Evolutionary conservation across 2,888 invertebrate genomes (phyloP), one percentile per base, ranked within the genome.

Genomic region (Atrina japonica): DNA sequence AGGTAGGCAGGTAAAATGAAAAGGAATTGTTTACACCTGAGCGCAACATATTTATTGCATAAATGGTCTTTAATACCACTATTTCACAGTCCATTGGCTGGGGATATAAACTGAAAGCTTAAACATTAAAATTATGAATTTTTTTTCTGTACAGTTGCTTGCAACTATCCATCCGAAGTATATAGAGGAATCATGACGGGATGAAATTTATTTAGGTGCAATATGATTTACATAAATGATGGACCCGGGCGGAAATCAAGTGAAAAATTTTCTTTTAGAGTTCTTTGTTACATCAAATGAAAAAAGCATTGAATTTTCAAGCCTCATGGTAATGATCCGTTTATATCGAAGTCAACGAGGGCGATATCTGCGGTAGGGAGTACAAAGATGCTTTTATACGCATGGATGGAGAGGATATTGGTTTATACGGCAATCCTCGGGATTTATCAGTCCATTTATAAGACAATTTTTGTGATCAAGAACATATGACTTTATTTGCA

Each of bases 201-300:
- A 6, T 25, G 11, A 52, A 23, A 23, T 25, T 18, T 18, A 52
- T 52, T 52, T 52, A 23, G 23, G 14, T 52, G 66, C 58, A 50
- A 58, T 66, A 58, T 66, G 16, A 66, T 66, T 66, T 66, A 49
- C 66, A 66, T 66, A 66, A 66, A 66, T 66, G 66, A 66, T 66
- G 50, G 66, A 66, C 66, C 66, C 47, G 49, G n/a, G 43, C 25
- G 29, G 47, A 61, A 61, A 61, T 61, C 43, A 61, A 49, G 61
- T 30, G 49, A 27, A 21, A 61, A 61, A 50, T 49, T 47, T 29
- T 29, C 49, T 40, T 59, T 25, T 27, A 21, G n/a, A 49, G 21
- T 29, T 29, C 61, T 61, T 61, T 47, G 61, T 61, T 25, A 61
- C 49, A 47, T 49, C 18, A 30, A 61, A 49, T 25, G 27, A 30